A percentile compares a stretch with the other conserved stretches of the same genome.
Evolutionary conservation across 2,113 vertebrate species (phyloP).

Genomic region (Bothrops jararaca): DNA sequence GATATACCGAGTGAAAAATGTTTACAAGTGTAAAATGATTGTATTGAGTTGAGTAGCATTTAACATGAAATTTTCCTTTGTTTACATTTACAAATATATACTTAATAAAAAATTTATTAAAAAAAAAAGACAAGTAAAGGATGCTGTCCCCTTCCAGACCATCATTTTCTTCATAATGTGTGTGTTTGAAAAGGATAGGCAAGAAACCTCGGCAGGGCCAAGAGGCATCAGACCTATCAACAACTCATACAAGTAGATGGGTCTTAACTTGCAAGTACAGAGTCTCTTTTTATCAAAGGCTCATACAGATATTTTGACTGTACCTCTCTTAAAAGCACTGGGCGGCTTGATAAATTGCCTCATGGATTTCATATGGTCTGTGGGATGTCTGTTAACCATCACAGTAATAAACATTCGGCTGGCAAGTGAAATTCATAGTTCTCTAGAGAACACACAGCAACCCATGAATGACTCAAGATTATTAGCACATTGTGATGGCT

Average conservation of each 20-base stretch:
- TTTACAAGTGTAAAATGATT: too few species aligned
- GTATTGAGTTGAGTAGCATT: too few species aligned
- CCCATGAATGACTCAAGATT: neutral
- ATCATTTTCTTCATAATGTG: neutral
- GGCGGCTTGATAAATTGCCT: neutral
- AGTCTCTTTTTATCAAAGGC: neutral
- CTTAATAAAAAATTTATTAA: too few species aligned
- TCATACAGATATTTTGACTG: neutral
- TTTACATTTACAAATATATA: too few species aligned
- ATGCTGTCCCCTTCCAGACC: neutral
- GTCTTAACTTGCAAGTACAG: neutral
- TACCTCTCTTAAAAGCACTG: neutral
- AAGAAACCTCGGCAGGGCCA: neutral
- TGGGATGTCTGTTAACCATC: neutral
- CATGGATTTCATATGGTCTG: neutral
- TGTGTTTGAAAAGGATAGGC: neutral
- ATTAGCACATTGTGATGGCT: neutral
- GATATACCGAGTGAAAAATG: too few species aligned
- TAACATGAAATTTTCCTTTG: too few species aligned
- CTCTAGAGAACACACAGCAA: neutral
- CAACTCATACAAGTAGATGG: neutral
- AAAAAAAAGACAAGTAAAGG: neutral
- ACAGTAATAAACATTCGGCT: conserved; percentile 3
- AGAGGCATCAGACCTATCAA: neutral
- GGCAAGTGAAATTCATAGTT: neutral